Evolutionary conservation across 2,888 invertebrate species (phyloP), one percentile per base, ranked within the genome.

Genomic region (Mellilla xanthometata): DNA sequence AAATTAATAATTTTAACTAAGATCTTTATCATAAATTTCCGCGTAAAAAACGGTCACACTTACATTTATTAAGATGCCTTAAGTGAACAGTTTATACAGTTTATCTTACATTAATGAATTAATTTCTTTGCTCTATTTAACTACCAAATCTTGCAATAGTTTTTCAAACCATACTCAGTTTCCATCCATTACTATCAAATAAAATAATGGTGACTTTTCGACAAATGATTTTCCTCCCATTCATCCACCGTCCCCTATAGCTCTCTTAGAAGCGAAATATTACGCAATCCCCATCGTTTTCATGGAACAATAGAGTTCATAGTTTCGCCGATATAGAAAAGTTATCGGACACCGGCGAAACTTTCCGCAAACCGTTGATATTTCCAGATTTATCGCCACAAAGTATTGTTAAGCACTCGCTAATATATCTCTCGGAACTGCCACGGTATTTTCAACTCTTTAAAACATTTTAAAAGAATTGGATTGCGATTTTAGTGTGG

Each of bases 391-490:
- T 61, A 61, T 59, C 50, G 57, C 57, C 54, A 51, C 54, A 40
- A 49, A 50, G 55, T 56, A 56, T 59, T 59, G 56, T 59, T 61
- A 59, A 57, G 54, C 49, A 49, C 44, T 48, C 50, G 35, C 47
- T 57, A 59, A 57, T 59, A 59, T 59, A 57, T 59, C 57, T 56
- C 52, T 56, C 48, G 26, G 46, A 60, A 56, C 46, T 60, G 56
- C 39, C 29, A 39, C 45, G 39, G 36, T 46, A 44, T 50, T 53
- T 57, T 53, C 43, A 50, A 58, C 49, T 52, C 54, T 51, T 54
- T 51, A 48, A 44, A 51, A 36, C 15, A 19, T 24, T 36, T 35
- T 36, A 5, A 36, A 28, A 44, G 54, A 48, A 56, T 52, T 54
- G 54, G 45, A 53, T 51, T 31, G 33, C 47, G 46, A 52, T 53